Conservation (phyloP, 2,113 vertebrate species). For the Megaleporinus macrocephalus region DNA sequence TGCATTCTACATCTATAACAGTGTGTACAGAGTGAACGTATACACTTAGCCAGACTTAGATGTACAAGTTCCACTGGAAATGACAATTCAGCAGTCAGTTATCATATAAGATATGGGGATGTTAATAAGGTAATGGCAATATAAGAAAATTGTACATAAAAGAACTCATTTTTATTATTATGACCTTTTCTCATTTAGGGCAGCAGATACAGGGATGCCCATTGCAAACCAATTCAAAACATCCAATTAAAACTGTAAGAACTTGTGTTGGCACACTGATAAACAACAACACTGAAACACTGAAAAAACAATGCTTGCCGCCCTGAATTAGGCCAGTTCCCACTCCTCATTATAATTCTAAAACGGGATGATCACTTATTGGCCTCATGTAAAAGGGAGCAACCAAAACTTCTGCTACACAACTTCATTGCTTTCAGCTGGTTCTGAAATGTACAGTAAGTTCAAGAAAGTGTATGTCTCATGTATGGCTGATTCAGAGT, state of each 20-base stretch:
- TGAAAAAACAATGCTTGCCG: slow-evolving; percentile 14
- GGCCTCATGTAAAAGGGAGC: background rate
- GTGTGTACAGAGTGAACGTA: no score
- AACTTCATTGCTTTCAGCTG: background rate
- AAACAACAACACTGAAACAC: no score
- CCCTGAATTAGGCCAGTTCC: slow-evolving; percentile 1
- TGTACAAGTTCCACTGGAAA: background rate
- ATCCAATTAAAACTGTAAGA: background rate
- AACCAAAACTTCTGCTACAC: background rate
- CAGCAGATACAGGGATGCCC: background rate
- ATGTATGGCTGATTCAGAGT: no score
- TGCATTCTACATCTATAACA: no score
- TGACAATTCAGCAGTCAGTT: background rate
- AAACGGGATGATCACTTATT: background rate
- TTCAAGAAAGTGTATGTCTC: background rate
- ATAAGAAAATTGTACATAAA: background rate
- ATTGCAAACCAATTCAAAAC: background rate
- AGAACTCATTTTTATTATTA: background rate
- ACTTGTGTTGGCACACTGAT: background rate
- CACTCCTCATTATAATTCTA: background rate
- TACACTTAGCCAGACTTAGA: background rate
- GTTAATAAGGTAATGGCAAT: background rate
- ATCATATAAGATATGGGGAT: no score
- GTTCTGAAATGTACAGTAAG: background rate
- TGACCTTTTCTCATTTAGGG: background rate